Evolutionary conservation across 2,888 invertebrate species (phyloP), one percentile per base, ranked within the genome.

Genomic region (Odontocolon sp.): DNA sequence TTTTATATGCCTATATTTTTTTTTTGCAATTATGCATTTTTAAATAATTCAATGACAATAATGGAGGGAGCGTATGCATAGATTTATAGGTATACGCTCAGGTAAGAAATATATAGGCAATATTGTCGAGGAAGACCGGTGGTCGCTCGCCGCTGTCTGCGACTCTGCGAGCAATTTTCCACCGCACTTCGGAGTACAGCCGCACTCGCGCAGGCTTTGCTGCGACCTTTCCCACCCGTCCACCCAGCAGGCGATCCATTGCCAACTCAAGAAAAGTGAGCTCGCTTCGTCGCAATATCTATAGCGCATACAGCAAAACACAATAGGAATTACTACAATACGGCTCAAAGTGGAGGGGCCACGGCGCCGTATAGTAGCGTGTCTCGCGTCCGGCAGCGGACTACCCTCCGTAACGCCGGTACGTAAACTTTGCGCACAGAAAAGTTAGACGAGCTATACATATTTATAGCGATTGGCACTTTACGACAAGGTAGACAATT

Each of bases 181-280:
- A 59, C 59, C 78, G 67, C 40, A 42, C 9, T 38, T 50, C 80
- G 42, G 80, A n/a, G 87, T 87, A 81, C 87, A 85, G 84, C 82
- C 84, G 87, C 82, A 87, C 87, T 86, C 78, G 80, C 47, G 45
- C 81, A 66, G 83, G 81, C 82, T 80, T 79, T 16, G 38, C 64
- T 42, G 81, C 87, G 87, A 87, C 88, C 87, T 87, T 87, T 86
- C 81, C 81, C 80, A 80, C 78, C 75, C 79, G 68, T 72, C 75
- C 71, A 64, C 72, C 68, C 77, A 70, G 59, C 72, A 28, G 40
- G 66, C 52, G 9, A 66, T 59, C 45, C 54, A 42, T 61, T 63
- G 68, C 77, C 67, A 78, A 70, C 73, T 16, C 8, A 23, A 52
- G 26, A 57, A 56, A 54, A 11, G 21, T 47, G 47, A 21, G 3